Evolutionary conservation across 2,797 vertebrate genomes (phyloP), one percentile per base, ranked within the genome.

Genomic region (Hylomyscus alleni): DNA sequence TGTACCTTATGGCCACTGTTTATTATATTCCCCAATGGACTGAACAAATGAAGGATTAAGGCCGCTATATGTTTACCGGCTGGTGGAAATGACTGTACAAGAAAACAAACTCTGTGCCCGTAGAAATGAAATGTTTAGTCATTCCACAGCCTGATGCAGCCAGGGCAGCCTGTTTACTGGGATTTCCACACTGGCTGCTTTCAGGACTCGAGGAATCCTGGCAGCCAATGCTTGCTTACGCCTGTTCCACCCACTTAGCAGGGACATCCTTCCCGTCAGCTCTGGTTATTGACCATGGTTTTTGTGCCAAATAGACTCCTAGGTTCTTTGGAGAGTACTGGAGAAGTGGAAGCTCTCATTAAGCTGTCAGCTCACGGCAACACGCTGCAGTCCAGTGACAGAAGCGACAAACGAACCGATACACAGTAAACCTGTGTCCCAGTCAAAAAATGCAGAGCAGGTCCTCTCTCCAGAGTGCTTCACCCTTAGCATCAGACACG

Each of bases 111-210:
- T 40, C 54, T 1, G 11, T 47, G 29, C 22, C n/a, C 80, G 34
- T 50, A 77, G 89, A 73, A 80, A 91, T 58, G 89, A 89, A 94
- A n/a, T 56, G 13, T 47, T 75, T 65, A 58, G 73, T 93, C 62
- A 81, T 93, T 96, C 37, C 84, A 3, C 37, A 80, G 73, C n/a
- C 44, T 1, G 13, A n/a, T 37, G 84, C 24, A 47, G 60, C 56
- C 92, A 65, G 37, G 37, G 72, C 2, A 4, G 60, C 52, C 47
- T 88, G 58, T 72, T 78, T 81, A 69, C 84, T n/a, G 52, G 60
- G 72, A 11, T 94, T 69, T 12, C 65, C 47, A 91, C 91, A 93
- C 80, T 62, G 83, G 60, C 56, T 72, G n/a, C 95, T 93, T 93
- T 92, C 77, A 95, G 78, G 34, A 80, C 90, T 88, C 52, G 14